These are phyloP conservation scores for Chorisops tibialis DNA, from an alignment of 2,888 invertebrate genomes.

Conservation along the genomic window DNA sequence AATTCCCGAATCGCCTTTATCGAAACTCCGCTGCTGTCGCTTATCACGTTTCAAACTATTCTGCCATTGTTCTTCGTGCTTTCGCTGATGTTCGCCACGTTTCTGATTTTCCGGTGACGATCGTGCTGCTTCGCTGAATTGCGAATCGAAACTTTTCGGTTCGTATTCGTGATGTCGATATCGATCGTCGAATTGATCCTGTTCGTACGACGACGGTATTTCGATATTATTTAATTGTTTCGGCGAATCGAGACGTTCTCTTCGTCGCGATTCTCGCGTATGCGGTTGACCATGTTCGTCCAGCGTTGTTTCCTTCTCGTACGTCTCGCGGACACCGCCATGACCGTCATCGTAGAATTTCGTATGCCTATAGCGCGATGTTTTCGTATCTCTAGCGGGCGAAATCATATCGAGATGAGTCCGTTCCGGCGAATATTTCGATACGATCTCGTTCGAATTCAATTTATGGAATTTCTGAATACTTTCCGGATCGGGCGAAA, in stretches of 20 bases:
- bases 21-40: slow-evolving; percentile 52
- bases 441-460: slow-evolving; percentile 41
- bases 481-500: slow-evolving; percentile 41
- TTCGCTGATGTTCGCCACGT: slow-evolving; percentile 40
- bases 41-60: slow-evolving; percentile 59
- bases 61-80: slow-evolving; percentile 59
- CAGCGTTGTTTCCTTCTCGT: slow-evolving; percentile 50
- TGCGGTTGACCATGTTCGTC: slow-evolving; percentile 51
- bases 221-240: slow-evolving; percentile 25
- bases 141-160: slow-evolving; percentile 66
- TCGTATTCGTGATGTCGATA: slow-evolving; percentile 55
- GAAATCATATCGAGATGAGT: slow-evolving; percentile 44
- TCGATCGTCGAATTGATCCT: slow-evolving; percentile 37
- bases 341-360: slow-evolving; percentile 52
- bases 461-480: slow-evolving; percentile 44
- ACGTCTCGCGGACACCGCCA: slow-evolving; percentile 56
- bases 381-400: slow-evolving; percentile 40
- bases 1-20: slow-evolving; percentile 70
- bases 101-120: slow-evolving; percentile 61
- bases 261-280: slow-evolving; percentile 50
- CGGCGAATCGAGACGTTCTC: slow-evolving; percentile 48
- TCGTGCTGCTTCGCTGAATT: slow-evolving; percentile 57
- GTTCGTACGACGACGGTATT: slow-evolving; percentile 1
- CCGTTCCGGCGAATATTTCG: slow-evolving; percentile 45
- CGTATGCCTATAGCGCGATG: slow-evolving; percentile 47